Evolutionary conservation across 2,797 vertebrate genomes (phyloP), one percentile per base, ranked within the genome.

Genomic region (Pipistrellus kuhlii): DNA sequence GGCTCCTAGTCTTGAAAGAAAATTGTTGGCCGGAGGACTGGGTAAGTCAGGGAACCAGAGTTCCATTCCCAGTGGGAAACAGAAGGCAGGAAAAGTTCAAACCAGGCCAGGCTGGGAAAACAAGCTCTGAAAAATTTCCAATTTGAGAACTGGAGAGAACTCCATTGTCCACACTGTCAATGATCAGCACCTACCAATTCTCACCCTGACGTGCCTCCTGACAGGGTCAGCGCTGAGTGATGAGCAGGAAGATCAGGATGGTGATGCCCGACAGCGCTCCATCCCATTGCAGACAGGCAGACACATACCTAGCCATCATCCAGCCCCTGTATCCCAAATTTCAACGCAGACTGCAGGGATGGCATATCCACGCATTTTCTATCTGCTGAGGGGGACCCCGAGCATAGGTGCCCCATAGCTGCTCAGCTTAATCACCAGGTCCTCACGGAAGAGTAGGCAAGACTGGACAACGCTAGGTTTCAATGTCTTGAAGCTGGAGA

Each of bases 11-110:
- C 8, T 66, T 72, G 32, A 77, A 91, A 87, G 76, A 77, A 87
- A 85, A 80, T 5, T 62, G 64, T 73, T 85, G 72, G 66, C 57
- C 68, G 69, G 44, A 68, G 38, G 38, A 48, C 71, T 69, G 57
- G 38, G 15, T 46, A 85, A 48, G 55, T 57, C 48, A 23, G 66
- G 71, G 72, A n/a, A 57, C 87, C 35, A 13, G 76, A 93, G 51
- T 82, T 94, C 53, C 53, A 59, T 62, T 91, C 62, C 57, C 75
- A 27, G 38, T n/a, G n/a, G 64, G 51, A 90, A 87, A 94, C 32
- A 78, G 85, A 71, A 76, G 62, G 59, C 72, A 91, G 71, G 35
- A 71, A 32, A 83, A 77, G 89, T 76, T 75, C 66, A 84, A 64
- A 69, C n/a, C 38, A 85, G 82, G 51, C 71, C 44, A 76, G 66